Conservation (phyloP, 2,113 vertebrate species). For the Myanophis thanlyinensis region DNA sequence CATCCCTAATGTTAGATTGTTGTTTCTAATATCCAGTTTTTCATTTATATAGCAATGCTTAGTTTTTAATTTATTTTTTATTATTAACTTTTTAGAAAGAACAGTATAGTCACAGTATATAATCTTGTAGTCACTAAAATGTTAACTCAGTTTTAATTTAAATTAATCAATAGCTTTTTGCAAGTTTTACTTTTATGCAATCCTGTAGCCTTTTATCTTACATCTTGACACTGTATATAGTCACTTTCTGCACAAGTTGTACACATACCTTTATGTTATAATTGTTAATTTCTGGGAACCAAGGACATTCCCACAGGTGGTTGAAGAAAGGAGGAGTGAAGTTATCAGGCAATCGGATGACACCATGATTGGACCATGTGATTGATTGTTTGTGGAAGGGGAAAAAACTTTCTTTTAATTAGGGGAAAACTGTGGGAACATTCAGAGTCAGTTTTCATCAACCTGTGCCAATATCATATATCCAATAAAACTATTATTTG, state of each 20-base stretch:
- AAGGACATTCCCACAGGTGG: too few species aligned
- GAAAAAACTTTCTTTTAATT: too few species aligned
- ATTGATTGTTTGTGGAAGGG: too few species aligned
- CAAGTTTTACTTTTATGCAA: background rate
- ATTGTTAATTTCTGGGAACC: too few species aligned
- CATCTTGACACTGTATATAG: background rate
- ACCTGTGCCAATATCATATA: too few species aligned
- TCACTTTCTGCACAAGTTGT: background rate
- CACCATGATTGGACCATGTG: too few species aligned
- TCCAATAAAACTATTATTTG: too few species aligned
- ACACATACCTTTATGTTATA: background rate
- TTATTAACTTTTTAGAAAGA: background rate
- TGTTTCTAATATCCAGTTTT: background rate
- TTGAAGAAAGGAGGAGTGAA: too few species aligned
- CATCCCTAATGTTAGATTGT: background rate
- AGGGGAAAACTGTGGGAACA: too few species aligned
- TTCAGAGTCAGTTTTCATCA: too few species aligned
- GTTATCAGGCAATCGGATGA: too few species aligned
- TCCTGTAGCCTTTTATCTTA: background rate
- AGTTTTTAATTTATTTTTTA: background rate
- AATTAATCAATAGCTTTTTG: background rate
- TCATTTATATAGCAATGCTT: background rate
- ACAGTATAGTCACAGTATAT: too few species aligned
- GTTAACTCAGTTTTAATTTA: background rate
- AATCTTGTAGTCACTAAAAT: background rate